Evolutionary conservation across 1,140 invertebrate species (phyloP), one percentile per base, ranked within the genome.

Genomic region (Papilio aristodemus): DNA sequence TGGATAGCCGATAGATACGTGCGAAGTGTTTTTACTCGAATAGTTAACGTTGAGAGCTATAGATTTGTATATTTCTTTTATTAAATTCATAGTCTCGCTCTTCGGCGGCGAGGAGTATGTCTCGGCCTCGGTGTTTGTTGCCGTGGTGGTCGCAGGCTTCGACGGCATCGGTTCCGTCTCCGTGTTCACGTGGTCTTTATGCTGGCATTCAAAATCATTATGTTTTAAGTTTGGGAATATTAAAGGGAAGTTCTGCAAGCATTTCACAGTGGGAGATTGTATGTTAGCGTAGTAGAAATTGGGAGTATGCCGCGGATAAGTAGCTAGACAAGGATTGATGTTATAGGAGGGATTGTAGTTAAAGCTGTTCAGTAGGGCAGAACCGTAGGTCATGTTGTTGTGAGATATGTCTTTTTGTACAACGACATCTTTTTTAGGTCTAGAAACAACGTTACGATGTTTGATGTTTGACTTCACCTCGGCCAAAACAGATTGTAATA

Each of bases 41-140:
- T 76, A 73, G 36, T 82, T 77, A 58, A 88, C 69, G 41, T 76
- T 86, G 11, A 86, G 46, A 9, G 82, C 79, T 25, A 91, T 74
- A 1, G 89, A 89, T 69, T 87, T 89, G 69, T 91, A 89, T 73
- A 89, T 90, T 74, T 91, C 89, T 73, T 88, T 84, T 14, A 90
- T 90, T 11, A 91, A 69, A 67, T 87, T 85, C 32, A 87, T 78
- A 6, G 86, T 88, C 78, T 90, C 87, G n/a, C 76, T 81, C 39
- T 60, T 78, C 0, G 27, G 67, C 10, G 71, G 17, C 5, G 46
- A 54, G 9, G 67, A 68, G 25, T 73, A 39, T 0, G 43, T n/a
- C 7, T 74, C 58, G 11, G 67, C 72, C 6, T 82, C 79, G 5
- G 79, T 86, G 69, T 83, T 87, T 0, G 84, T 85, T 1, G 78